Evolutionary conservation across 1,140 invertebrate genomes (phyloP).

Genomic region (Acromyrmex heyeri): DNA sequence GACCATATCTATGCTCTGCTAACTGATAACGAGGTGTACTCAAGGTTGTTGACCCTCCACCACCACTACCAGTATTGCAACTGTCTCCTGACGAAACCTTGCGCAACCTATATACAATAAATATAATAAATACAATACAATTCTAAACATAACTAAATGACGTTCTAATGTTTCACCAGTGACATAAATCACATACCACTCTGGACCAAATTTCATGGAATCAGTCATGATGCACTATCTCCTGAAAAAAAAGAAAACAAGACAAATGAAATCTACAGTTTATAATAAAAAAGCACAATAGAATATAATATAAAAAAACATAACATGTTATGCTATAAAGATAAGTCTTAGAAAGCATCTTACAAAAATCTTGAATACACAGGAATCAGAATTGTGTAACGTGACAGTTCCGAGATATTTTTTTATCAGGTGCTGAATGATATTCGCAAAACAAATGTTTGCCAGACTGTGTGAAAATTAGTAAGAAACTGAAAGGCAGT

Average conservation of each 20-base stretch:
- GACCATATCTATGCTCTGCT: conserved; percentile 93
- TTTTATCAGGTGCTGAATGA: not conserved
- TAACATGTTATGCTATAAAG: conserved; percentile 51
- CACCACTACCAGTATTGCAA: conserved; percentile 82
- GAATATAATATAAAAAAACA: not conserved
- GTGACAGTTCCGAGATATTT: not conserved
- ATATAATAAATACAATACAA: not conserved
- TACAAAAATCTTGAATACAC: not conserved
- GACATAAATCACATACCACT: conserved; percentile 86
- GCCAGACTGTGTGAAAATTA: not conserved
- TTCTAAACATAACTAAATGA: not conserved
- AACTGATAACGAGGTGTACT: conserved; percentile 88
- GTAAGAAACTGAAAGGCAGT: too few species aligned
- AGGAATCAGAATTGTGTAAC: conserved; percentile 9
- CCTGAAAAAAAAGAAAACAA: conserved; percentile 74
- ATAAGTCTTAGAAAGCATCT: conserved; percentile 52
- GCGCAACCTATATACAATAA: conserved; percentile 86
- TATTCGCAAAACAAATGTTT: not conserved
- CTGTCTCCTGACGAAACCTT: conserved; percentile 88
- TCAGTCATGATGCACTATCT: conserved; percentile 88
- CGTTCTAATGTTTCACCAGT: not conserved
- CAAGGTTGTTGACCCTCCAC: conserved; percentile 84
- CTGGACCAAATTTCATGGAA: conserved; percentile 92
- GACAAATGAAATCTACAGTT: conserved; percentile 47
- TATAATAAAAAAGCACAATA: not conserved